These are phyloP conservation scores for Heterodera filipjevi DNA, from an alignment of 2,888 invertebrate genomes.

Conservation along the genomic window DNA sequence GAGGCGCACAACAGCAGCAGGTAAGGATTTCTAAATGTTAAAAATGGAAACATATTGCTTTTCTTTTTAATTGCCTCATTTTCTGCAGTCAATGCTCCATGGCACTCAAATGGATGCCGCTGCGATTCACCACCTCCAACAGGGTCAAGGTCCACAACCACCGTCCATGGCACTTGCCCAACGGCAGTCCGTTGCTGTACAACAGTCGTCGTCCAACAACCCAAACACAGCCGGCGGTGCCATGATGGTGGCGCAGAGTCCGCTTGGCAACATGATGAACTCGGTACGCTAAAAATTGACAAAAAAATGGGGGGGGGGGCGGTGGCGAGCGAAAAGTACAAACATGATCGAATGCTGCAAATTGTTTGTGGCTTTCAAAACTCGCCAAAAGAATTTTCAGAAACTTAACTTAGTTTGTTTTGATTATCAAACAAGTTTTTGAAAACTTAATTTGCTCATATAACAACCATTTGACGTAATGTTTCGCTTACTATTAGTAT, in stretches of 20 bases:
- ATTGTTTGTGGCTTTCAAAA: no score
- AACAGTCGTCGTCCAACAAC: not conserved
- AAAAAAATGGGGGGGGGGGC: no score
- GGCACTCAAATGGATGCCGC: not conserved
- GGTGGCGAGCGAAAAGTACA: no score
- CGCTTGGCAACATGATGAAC: not conserved
- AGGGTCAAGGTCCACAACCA: not conserved
- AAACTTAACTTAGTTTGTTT: no score
- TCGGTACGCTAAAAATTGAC: no score
- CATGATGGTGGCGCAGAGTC: slow-evolving; percentile 14
- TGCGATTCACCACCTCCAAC: not conserved
- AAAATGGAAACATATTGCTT: not conserved
- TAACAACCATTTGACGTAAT: no score
- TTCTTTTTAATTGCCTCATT: not conserved
- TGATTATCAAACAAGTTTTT: no score
- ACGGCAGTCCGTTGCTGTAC: not conserved
- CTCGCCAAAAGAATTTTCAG: no score
- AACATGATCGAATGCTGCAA: no score
- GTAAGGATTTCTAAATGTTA: no score
- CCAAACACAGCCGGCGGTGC: not conserved
- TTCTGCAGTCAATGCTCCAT: not conserved
- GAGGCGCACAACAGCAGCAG: not conserved
- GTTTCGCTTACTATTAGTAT: no score
- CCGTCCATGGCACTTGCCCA: not conserved
- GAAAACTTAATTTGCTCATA: no score